These are phyloP conservation scores for Ectemnius lituratus DNA, from an alignment of 2,888 invertebrate species.

Conservation along the genomic window DNA sequence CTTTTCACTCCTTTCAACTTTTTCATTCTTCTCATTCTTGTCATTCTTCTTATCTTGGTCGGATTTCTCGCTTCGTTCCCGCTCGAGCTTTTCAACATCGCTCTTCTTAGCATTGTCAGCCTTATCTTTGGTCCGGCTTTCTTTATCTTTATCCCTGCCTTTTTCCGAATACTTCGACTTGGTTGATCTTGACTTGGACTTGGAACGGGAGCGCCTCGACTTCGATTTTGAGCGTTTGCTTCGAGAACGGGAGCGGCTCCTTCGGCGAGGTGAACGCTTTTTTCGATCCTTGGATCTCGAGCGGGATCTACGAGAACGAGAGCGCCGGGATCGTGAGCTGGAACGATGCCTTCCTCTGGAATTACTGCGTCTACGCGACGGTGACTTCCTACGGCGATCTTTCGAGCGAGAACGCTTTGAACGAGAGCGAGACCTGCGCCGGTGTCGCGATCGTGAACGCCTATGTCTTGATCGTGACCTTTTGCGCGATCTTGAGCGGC, in stretches of 20 bases:
- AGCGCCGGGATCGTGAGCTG: constrained; percentile 75
- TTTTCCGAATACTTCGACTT: constrained; percentile 76
- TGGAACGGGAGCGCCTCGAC: constrained; percentile 77
- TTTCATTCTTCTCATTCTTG: constrained; percentile 64
- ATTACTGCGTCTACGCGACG: constrained; percentile 72
- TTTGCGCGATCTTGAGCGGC: constrained; percentile 80
- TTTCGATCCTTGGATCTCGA: constrained; percentile 75
- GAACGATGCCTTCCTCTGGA: constrained; percentile 77
- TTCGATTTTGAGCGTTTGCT: constrained; percentile 81
- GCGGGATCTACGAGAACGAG: constrained; percentile 75
- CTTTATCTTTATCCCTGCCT: constrained; percentile 66
- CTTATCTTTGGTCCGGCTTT: constrained; percentile 65
- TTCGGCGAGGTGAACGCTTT: constrained; percentile 68
- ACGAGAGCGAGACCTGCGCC: constrained; percentile 81
- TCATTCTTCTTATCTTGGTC: constrained; percentile 68
- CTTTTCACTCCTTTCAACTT: constrained; percentile 66
- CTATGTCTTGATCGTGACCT: constrained; percentile 75
- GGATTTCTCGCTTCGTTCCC: constrained; percentile 53
- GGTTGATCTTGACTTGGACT: constrained; percentile 76
- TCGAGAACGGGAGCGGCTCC: constrained; percentile 77
- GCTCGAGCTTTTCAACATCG: constrained; percentile 61
- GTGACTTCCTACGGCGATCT: constrained; percentile 72
- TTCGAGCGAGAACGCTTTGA: constrained; percentile 75
- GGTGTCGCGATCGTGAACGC: constrained; percentile 75
- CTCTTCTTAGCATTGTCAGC: constrained; percentile 62